These are phyloP conservation scores for Cherax destructor DNA, from an alignment of 1,140 invertebrate species.

Conservation along the genomic window DNA sequence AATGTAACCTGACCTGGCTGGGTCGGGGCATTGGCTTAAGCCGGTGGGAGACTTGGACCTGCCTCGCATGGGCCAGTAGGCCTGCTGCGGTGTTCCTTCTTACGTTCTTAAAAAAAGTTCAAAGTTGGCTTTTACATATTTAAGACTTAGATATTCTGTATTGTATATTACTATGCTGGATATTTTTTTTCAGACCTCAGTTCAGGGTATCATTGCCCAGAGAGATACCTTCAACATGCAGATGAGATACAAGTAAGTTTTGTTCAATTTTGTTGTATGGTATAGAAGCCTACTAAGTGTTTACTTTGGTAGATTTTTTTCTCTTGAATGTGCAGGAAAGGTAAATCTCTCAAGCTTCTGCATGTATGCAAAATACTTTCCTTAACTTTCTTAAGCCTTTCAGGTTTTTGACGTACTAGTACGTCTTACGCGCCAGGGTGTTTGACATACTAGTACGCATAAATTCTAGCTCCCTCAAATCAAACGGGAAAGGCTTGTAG, in stretches of 20 bases:
- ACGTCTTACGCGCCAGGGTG: too few relatives aligned
- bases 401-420: not conserved
- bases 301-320: not conserved
- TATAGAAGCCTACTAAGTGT: too few relatives aligned
- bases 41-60: too few relatives aligned
- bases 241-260: conserved; percentile 59
- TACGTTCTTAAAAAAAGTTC: too few relatives aligned
- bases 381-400: not conserved
- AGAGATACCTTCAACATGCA: conserved; percentile 48
- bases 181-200: conserved; percentile 47
- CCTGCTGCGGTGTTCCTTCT: too few relatives aligned
- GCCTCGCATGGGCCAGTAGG: too few relatives aligned
- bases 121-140: too few relatives aligned
- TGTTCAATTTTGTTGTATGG: not conserved
- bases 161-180: not conserved
- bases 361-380: not conserved
- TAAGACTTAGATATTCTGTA: not conserved
- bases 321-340: not conserved
- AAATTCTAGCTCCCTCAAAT: too few relatives aligned
- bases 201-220: conserved; percentile 39
- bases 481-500: too few relatives aligned
- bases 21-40: too few relatives aligned
- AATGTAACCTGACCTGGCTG: too few relatives aligned
- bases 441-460: too few relatives aligned
- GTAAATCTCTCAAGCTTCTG: not conserved